Evolutionary conservation across 2,797 vertebrate species (phyloP).

Genomic region (Amblyraja radiata): DNA sequence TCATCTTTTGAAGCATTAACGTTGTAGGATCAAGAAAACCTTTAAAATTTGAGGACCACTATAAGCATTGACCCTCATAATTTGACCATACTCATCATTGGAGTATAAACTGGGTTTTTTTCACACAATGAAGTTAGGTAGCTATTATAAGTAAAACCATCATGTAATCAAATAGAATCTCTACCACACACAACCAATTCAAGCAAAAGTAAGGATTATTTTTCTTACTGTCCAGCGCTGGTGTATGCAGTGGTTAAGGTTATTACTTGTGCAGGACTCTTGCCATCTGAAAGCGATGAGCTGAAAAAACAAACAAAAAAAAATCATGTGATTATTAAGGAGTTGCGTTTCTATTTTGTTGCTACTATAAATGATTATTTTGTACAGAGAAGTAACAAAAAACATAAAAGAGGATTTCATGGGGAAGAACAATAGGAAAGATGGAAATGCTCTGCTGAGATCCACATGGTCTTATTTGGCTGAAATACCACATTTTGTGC

Average conservation of each 20-base stretch:
- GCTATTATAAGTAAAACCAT: neutral
- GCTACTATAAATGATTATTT: too few relatives aligned
- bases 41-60: neutral
- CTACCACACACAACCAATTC: neutral
- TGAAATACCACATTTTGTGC: too few relatives aligned
- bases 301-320: neutral
- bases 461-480: too few relatives aligned
- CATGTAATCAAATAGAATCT: neutral
- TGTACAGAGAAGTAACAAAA: too few relatives aligned
- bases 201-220: neutral
- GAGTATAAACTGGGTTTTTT: neutral
- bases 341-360: neutral
- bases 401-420: too few relatives aligned
- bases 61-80: neutral
- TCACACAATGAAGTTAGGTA: neutral
- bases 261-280: conserved; percentile 6
- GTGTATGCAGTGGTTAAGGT: neutral
- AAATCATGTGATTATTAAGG: neutral
- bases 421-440: neutral
- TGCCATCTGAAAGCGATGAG: conserved; percentile 8
- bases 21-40: neutral
- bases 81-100: neutral
- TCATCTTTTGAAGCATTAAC: neutral
- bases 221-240: conserved; percentile 27
- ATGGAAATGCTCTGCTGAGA: neutral